Evolutionary conservation across 2,113 vertebrate species (phyloP).

Genomic region (Sander lucioperca): DNA sequence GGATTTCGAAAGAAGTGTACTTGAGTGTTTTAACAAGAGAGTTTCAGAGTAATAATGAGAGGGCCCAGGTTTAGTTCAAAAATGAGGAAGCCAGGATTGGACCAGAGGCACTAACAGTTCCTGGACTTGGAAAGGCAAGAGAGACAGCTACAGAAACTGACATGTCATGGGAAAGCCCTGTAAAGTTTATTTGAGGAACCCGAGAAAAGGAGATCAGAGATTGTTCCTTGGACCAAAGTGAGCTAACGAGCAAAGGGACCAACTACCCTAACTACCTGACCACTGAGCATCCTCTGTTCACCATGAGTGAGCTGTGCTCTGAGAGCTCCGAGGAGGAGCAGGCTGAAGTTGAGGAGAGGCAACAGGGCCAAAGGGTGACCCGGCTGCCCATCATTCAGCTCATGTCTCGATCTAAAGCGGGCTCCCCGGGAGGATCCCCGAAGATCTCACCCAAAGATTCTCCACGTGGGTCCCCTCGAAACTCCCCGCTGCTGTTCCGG

Average conservation of each 20-base stretch:
- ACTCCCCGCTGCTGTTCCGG: conserved; percentile 89
- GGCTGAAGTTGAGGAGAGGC: conserved; percentile 41
- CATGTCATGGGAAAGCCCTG: neutral
- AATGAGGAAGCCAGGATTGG: conserved; percentile 12
- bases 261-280: neutral
- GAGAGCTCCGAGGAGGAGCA: conserved; percentile 76
- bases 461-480: conserved; percentile 80
- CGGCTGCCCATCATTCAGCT: conserved; percentile 68
- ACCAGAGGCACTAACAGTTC: conserved; percentile 1
- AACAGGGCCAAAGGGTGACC: conserved; percentile 19
- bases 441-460: conserved; percentile 84
- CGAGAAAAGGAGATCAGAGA: neutral
- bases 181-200: conserved; percentile 1
- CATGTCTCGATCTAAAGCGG: conserved; percentile 64
- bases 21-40: neutral
- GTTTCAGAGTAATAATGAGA: neutral
- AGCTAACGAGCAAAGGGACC: neutral
- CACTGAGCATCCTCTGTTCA: neutral
- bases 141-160: neutral
- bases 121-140: conserved; percentile 29
- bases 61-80: conserved; percentile 2
- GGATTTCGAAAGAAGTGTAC: neutral
- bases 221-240: neutral
- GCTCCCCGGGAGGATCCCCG: conserved; percentile 81
- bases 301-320: conserved; percentile 69